Evolutionary conservation across 2,113 vertebrate genomes (phyloP).

Genomic region (Lepus europaeus): DNA sequence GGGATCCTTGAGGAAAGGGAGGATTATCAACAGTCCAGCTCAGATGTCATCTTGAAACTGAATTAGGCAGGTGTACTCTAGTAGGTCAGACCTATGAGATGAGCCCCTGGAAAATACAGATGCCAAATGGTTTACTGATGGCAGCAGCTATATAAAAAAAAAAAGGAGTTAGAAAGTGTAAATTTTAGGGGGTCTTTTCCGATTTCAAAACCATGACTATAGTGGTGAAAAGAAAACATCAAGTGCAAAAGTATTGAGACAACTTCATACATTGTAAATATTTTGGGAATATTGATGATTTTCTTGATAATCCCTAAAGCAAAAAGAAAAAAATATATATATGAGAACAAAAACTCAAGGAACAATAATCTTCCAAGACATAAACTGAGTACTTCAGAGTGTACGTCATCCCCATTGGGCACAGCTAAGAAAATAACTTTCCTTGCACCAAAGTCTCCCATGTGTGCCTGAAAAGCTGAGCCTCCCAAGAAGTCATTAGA

Average conservation of each 20-base stretch:
- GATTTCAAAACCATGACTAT: background rate
- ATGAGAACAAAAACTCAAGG: conserved; percentile 13
- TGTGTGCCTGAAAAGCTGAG: background rate
- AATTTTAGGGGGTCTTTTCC: no score
- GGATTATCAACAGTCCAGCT: background rate
- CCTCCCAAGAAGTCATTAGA: background rate
- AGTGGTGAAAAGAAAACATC: background rate
- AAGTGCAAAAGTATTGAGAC: background rate
- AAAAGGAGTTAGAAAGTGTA: no score
- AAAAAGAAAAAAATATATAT: background rate
- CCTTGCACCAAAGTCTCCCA: background rate
- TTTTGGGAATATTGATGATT: background rate
- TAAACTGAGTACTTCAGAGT: background rate
- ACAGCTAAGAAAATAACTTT: background rate
- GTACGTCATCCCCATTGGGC: background rate
- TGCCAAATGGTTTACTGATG: no score
- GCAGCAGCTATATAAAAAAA: no score
- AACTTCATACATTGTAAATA: background rate
- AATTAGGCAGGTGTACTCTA: no score
- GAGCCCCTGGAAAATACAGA: no score
- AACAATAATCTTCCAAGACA: background rate
- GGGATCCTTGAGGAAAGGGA: background rate
- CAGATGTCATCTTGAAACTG: conserved; percentile 5
- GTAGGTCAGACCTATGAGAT: no score
- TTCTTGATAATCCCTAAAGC: background rate